Percentiles rank a stretch among this genome's conserved stretches.
Evolutionary conservation across 2,797 vertebrate genomes (phyloP).

Genomic region (Macropus fuliginosus): DNA sequence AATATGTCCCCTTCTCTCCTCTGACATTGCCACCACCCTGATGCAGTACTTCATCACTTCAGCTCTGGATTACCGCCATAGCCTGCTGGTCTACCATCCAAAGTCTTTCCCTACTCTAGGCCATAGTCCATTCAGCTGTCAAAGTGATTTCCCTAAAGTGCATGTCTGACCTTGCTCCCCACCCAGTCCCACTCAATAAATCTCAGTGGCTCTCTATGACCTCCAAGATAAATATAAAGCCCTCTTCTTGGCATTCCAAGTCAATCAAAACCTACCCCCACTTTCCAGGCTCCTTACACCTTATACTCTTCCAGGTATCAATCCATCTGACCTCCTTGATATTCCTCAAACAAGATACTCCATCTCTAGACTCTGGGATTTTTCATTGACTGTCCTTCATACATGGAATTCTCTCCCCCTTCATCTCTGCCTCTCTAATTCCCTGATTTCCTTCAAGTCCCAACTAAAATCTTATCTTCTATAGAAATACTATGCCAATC

Average conservation of each 20-base stretch:
- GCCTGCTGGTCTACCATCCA: background rate
- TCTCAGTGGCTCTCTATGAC: background rate
- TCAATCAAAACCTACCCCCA: background rate
- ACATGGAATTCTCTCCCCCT: background rate
- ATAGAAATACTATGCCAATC: background rate
- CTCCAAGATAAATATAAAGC: background rate
- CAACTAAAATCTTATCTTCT: background rate
- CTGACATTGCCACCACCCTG: background rate
- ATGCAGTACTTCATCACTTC: background rate
- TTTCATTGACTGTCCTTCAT: background rate
- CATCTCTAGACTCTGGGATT: background rate
- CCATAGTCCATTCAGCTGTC: background rate
- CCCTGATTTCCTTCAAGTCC: background rate
- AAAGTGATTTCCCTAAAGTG: background rate
- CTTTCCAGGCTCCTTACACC: background rate
- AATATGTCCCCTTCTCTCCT: background rate
- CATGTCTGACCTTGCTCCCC: background rate
- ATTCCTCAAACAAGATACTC: background rate
- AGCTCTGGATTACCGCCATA: background rate
- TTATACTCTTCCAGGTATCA: background rate
- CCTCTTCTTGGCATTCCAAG: background rate
- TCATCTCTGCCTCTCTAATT: background rate
- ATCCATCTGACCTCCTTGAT: background rate
- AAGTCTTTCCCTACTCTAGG: background rate
- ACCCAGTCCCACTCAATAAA: background rate